Evolutionary conservation across 2,113 vertebrate genomes (phyloP).

Genomic region (Hylia prasina): DNA sequence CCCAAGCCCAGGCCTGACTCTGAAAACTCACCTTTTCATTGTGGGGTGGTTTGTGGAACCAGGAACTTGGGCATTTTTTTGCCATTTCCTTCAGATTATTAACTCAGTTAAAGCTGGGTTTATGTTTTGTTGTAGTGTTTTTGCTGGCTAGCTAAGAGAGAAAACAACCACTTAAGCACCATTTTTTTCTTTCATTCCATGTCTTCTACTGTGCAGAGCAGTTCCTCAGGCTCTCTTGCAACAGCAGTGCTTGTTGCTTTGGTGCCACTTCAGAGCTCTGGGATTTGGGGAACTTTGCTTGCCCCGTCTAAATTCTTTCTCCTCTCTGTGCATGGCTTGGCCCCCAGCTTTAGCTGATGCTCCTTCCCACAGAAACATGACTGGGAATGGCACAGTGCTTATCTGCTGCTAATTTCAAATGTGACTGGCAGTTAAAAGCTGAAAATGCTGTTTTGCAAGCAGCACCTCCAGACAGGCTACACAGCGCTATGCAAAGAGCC

Average conservation of each 20-base stretch:
- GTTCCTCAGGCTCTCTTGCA: neutral
- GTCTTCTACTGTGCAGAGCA: neutral
- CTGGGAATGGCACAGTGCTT: neutral
- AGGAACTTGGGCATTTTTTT: neutral
- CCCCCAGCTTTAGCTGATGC: neutral
- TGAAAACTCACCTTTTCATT: neutral
- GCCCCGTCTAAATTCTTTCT: neutral
- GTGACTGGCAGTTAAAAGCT: neutral
- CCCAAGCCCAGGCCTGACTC: neutral
- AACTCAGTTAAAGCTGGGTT: neutral
- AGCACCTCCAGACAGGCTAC: neutral
- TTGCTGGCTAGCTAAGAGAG: neutral
- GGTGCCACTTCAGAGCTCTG: neutral
- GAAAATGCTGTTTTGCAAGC: neutral
- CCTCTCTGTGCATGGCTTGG: neutral
- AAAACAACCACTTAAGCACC: neutral
- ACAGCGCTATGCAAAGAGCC: neutral
- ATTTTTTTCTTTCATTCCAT: neutral
- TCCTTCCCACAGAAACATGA: neutral
- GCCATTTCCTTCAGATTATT: neutral
- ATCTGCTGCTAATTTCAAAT: neutral
- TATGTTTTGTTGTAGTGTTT: neutral
- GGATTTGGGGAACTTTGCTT: neutral
- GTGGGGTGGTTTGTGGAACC: neutral
- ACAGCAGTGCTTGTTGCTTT: neutral